Base-by-base conservation (phyloP, 2,888 invertebrate genomes). In the Pollenia labialis region DNA sequence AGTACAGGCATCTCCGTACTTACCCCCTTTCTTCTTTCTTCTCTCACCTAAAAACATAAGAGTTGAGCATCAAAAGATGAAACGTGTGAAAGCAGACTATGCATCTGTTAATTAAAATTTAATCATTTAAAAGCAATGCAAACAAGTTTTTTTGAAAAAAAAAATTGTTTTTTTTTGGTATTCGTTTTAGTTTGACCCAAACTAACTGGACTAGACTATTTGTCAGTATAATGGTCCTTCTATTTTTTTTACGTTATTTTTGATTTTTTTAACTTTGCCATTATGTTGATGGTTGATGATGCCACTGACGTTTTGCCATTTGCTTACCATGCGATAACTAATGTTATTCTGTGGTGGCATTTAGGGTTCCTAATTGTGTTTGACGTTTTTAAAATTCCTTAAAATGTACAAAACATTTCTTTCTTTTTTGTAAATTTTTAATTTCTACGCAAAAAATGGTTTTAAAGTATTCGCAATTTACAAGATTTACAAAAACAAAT, bases 71-170 rank as follows among this genome's bases (percentile, higher is more conserved):
- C n/a, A n/a, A n/a, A n/a, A n/a, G n/a, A n/a, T n/a, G n/a, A n/a
- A n/a, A n/a, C n/a, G n/a, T n/a, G n/a, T n/a, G n/a, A n/a, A n/a
- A n/a, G n/a, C n/a, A n/a, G n/a, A n/a, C n/a, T n/a, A 54, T 82
- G 52, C 77, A 77, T 72, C 50, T 77, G 77, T 66, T 84, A 79
- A 77, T 77, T 84, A 84, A 77, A 84, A 72, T 84, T 84, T 66
- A 74, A 84, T 79, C 72, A 84, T 77, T 84, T 72, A 58, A 68
- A 72, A 40, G 60, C 66, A 14, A 56, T 18, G 14, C 10, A 48
- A 52, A 62, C 48, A 71, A n/a, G 32, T 23, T 52, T 1, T 32
- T 40, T 77, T 42, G 0, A 23, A 66, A 32, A 32, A 32, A 32
- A 32, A 0, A 0, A 1, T 32, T 32, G 4, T 32, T 32, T 32